Base-by-base conservation (phyloP, 2,113 vertebrate species). In the Chionomys nivalis region DNA sequence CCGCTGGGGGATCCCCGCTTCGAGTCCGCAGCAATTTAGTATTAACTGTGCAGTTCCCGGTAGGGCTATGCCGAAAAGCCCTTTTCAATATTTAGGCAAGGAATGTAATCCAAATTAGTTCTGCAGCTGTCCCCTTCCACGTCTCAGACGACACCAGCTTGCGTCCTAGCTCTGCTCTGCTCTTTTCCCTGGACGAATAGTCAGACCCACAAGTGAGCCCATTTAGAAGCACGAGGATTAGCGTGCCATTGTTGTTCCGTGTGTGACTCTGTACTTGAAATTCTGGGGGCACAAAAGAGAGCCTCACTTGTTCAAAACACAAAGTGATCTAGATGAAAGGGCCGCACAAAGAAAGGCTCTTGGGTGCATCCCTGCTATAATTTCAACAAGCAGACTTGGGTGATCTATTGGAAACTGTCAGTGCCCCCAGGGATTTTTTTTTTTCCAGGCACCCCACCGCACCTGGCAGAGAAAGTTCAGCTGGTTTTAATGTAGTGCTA, bases 31-130 rank as follows among this genome's bases (percentile, higher is more conserved):
- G 95, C 95, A 55, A 85, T 96, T 96, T 55, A 87, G 66, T 90
- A 33, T 73, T 61, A 93, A 83, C 76, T 86, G 89, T 90, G 94
- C 3, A 79, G 94, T 91, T 95, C 73, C 58, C 58, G 89, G 76
- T 73, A 83, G 72, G 89, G 92, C 96, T 95, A 33, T 93, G 94
- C 83, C 92, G 61, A 95, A 94, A 96, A 96, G 95, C 94, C 92
- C 88, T 61, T 95, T 97, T 95, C 96, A 97, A 96, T 95, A 97
- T 97, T 96, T 97, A 97, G 81, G 91, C 89, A 83, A 96, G 90
- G 97, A 97, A 98, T 98, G 96, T 91, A 92, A 97, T 96, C 97
- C 97, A 95, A 95, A 97, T 97, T 97, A 96, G 97, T 97, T 95
- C 93, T 97, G 97, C 96, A 96, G 97, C 96, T 97, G 97, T 97